A percentile compares a stretch with the other conserved stretches of the same genome.
phyloP scores from a whole-genome alignment of 1,140 invertebrate genomes.

The Papilio dardanus region DNA sequence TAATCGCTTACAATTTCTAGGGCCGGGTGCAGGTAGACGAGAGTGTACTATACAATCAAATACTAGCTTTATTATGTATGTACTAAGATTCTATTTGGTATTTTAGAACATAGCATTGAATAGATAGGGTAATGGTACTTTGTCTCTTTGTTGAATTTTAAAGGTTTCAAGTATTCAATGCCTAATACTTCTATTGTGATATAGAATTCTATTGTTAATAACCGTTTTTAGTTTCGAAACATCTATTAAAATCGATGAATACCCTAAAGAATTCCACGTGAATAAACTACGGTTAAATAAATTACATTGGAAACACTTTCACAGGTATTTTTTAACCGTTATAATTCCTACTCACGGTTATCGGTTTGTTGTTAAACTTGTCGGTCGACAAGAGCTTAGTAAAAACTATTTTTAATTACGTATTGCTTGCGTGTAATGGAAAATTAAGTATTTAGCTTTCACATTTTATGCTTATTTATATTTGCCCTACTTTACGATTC shows the following conservation, averaged over 20 bases:
- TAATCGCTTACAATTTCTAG: conserved; percentile 65
- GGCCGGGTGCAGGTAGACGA: conserved; percentile 69
- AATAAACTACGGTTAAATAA: too few relatives aligned
- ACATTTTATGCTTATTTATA: neutral
- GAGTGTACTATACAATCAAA: conserved; percentile 51
- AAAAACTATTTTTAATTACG: neutral
- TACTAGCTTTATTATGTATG: conserved; percentile 61
- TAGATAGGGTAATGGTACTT: conserved; percentile 37
- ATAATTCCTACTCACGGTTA: conserved; percentile 27
- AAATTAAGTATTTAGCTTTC: neutral
- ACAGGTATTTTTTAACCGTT: conserved; percentile 40
- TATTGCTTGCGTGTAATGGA: neutral
- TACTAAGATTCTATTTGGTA: conserved; percentile 51
- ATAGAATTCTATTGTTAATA: neutral
- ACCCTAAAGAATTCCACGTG: neutral
- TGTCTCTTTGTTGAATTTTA: conserved; percentile 41
- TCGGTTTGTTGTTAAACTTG: conserved; percentile 22
- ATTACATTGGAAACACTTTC: conserved; percentile 15
- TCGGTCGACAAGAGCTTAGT: neutral
- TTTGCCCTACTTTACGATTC: neutral
- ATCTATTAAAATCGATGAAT: neutral
- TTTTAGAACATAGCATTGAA: neutral
- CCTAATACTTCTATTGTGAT: neutral
- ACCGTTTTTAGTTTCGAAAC: neutral
- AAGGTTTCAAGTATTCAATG: neutral